A percentile compares a stretch with the other conserved stretches of the same genome.
Conservation (phyloP, 1,140 invertebrate species). For the Cotesia glomerata region DNA sequence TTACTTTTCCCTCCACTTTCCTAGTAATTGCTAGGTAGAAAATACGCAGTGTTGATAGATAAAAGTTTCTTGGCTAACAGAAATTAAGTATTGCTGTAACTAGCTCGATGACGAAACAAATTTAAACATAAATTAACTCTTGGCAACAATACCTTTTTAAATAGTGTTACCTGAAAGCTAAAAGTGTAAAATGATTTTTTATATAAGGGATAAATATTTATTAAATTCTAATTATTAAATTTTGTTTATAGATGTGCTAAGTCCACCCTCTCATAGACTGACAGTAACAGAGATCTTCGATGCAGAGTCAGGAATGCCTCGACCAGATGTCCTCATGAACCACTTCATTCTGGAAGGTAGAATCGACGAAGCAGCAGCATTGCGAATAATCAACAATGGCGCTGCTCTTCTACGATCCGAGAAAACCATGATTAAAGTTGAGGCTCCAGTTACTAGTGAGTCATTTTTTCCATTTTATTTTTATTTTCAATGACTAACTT, state of each 20-base stretch:
- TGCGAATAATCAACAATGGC: conserved; percentile 97
- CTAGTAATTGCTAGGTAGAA: no score
- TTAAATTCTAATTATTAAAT: not conserved
- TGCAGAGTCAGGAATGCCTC: conserved; percentile 88
- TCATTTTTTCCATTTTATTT: no score
- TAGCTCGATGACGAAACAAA: no score
- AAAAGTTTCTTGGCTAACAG: no score
- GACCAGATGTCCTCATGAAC: conserved; percentile 96
- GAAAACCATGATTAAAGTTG: conserved; percentile 99
- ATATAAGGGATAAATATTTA: not conserved
- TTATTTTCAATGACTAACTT: no score
- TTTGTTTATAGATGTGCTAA: conserved; percentile 80
- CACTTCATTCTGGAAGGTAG: conserved; percentile 98
- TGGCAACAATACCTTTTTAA: no score
- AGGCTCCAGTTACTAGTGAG: conserved; percentile 96
- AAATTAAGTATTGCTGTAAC: no score
- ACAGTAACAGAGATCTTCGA: conserved; percentile 97
- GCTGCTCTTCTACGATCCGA: conserved; percentile 93
- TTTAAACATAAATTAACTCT: no score
- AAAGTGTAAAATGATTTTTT: no score
- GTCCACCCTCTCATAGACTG: conserved; percentile 96
- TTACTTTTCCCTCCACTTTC: no score
- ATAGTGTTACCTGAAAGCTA: no score
- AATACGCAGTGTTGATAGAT: no score
- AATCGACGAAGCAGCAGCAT: conserved; percentile 95